Evolutionary conservation across 2,113 vertebrate genomes (phyloP), one percentile per base, ranked within the genome.

Genomic region (Melanostigma gelatinosum): DNA sequence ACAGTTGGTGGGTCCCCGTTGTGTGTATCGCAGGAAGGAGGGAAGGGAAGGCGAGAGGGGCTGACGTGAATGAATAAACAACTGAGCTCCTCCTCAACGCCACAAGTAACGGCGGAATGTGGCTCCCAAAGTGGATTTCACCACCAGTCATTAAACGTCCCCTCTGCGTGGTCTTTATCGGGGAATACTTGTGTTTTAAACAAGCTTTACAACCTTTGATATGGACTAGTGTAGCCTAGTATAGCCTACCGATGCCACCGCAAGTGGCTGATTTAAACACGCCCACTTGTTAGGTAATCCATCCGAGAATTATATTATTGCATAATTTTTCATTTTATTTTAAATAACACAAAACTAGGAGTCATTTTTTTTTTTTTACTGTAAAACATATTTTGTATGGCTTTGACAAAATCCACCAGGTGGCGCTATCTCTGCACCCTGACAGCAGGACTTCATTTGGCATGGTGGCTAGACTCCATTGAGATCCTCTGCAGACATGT

Each of bases 51-150:
- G 76, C 88, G 86, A 79, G 85, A 87, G 85, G 91, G 86, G 89
- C 87, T 94, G 94, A 94, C 94, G 94, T 93, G 93, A 94, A 94
- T 93, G 94, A 94, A 95, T 93, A 94, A 94, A 94, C 91, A 92
- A 91, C 79, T 44, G 90, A 93, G 92, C 91, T 92, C 91, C 90
- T 92, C 93, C 90, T 92, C 92, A 78, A 70, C 79, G 78, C 74
- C 87, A 84, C 88, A 83, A 85, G 77, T 87, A 72, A 74, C 78
- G 79, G 82, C 85, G 76, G 64, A 83, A 85, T 83, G 76, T 75
- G 71, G 58, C 66, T 69, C 68, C 86, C 80, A 85, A 48, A 44
- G 55, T 32, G 44, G 3, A 55, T 62, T 70, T 52, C 66, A 54
- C 61, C 79, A 18, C 2, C 64, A 38, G 20, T 7, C 60, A 5